Evolutionary conservation across 1,140 invertebrate species (phyloP), one percentile per base, ranked within the genome.

Genomic region (Dufourea novaeangliae): DNA sequence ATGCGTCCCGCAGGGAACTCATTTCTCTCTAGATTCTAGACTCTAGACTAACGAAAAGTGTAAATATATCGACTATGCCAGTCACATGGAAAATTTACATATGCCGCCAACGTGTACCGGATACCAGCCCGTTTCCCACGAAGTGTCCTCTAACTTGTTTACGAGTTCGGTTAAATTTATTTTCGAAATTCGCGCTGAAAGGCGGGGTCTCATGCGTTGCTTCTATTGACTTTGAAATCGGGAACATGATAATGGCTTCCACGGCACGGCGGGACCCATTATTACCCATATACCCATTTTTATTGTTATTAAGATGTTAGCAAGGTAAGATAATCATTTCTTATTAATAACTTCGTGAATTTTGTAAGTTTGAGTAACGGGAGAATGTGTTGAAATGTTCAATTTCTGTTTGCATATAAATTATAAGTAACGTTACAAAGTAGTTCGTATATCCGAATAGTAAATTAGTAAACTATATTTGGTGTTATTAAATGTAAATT

Each of bases 41-140:
- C n/a, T n/a, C n/a, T n/a, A 14, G 5, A 41, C 34, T 17, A 34
- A 20, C 25, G n/a, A 14, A 11, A 22, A 39, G 12, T 20, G 50
- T 22, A 56, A 54, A 56, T 61, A 44, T n/a, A 56, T 66, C 4
- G 71, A 74, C 20, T 39, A 74, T 74, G 34, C 62, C 2, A 56
- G 71, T 67, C 71, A 74, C 71, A 62, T 56, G 71, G 50, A 66
- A 32, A 74, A 74, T 74, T 74, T 66, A 56, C 61, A 67, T 74
- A n/a, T 25, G n/a, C 46, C 34, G 39, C 54, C 71, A 7, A 37
- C 10, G 10, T 27, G 7, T 2, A 0, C 34, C 25, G 20, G 10
- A 8, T 17, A 0, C 34, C 34, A 20, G 14, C 11, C 20, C 20
- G 14, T n/a, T 22, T 12, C 27, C 46, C 5, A 7, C 12, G 4